Conservation (phyloP, 2,888 invertebrate species). For the Gnatocerus cornutus region DNA sequence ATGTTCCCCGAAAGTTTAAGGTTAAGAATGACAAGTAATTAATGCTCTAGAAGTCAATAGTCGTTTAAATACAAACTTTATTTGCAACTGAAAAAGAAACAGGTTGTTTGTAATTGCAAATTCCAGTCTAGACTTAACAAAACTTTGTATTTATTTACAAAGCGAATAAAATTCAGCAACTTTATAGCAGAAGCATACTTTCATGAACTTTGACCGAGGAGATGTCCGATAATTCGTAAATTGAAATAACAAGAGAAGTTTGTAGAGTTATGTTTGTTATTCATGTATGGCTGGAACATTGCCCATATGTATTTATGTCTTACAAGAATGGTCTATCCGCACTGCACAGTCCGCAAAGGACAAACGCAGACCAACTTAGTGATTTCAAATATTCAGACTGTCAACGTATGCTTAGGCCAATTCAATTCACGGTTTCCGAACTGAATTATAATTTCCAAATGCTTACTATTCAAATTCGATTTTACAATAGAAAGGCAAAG, state of each 20-base stretch:
- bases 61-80: background rate
- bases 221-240: conserved; percentile 50
- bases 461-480: conserved; percentile 48
- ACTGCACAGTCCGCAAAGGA: conserved; percentile 39
- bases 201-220: conserved; percentile 42
- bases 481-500: conserved; percentile 40
- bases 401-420: conserved; percentile 48
- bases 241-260: conserved; percentile 48
- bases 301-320: conserved; percentile 53
- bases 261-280: conserved; percentile 52
- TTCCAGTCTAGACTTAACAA: conserved; percentile 7
- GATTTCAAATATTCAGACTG: conserved; percentile 47
- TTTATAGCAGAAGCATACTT: conserved; percentile 27
- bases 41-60: no score
- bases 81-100: background rate
- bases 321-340: conserved; percentile 17
- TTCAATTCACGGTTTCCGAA: conserved; percentile 48
- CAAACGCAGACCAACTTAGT: conserved; percentile 23
- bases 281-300: conserved; percentile 54
- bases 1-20: no score
- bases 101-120: conserved; percentile 8
- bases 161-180: conserved; percentile 24
- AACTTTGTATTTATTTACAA: conserved; percentile 25
- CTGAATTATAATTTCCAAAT: conserved; percentile 48
- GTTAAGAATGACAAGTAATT: no score